Evolutionary conservation across 1,140 invertebrate species (phyloP), one percentile per base, ranked within the genome.

Genomic region (Proctacanthus coquilletti): DNA sequence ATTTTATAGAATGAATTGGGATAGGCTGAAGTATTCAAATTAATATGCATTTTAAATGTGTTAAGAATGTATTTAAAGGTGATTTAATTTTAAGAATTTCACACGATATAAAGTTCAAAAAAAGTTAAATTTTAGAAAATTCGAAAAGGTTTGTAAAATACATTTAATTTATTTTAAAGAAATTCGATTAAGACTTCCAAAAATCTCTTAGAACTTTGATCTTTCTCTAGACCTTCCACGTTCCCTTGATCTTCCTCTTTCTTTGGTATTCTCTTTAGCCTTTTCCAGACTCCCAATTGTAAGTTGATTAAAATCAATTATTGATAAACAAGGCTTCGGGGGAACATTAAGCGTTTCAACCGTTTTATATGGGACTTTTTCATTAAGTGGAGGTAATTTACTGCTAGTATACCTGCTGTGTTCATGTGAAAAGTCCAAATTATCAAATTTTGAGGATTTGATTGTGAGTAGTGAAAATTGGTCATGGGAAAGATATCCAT

Each of bases 281-380:
- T 40, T 36, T 27, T 71, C 70, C 20, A 75, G 53, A 39, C 69
- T 70, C 23, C 66, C 69, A 33, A 70, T 60, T 2, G 73, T 74
- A 48, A 80, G 66, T 52, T 73, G 63, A 63, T 79, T 80, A 50
- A 80, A 73, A 64, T 80, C 76, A 47, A 80, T 77, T 45, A 80
- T 77, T 15, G 74, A 71, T 38, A 80, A 64, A 46, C 68, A 69
- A 5, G 75, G 74, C 50, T 71, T 66, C 20, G 62, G 63, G 4
- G 64, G 58, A 23, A 62, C 58, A 38, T 63, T 52, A 34, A 56
- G 40, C 4, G 53, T 45, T 21, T 53, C 49, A 14, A 58, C 38
- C 29, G 5, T 19, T 23, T 15, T 38, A 15, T 14, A 23, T 27
- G 8, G 8, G 17, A 6, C 10, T 20, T 29, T 38, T 5, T 20